Conservation (phyloP, 1,140 invertebrate genomes). For the Aphidius gifuensis region DNA sequence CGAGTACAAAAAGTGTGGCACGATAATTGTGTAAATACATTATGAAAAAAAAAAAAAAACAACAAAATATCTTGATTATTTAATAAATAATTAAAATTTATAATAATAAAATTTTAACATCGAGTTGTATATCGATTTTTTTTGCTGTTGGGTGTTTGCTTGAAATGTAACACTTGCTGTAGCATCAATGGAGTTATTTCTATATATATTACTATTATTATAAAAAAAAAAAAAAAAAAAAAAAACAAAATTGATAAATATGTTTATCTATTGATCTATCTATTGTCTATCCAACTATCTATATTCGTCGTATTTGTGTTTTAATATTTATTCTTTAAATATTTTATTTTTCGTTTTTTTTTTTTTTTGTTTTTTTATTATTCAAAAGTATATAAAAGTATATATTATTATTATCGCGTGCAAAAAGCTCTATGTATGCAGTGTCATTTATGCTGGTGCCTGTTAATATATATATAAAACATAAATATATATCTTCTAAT, state of each 20-base stretch:
- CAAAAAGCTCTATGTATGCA: conserved; percentile 49
- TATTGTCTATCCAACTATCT: no score
- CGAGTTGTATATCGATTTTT: background rate
- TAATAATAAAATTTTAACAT: no score
- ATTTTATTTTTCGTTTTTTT: no score
- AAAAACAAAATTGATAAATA: conserved; percentile 9
- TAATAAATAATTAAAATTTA: no score
- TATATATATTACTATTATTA: conserved; percentile 1
- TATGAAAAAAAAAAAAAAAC: no score
- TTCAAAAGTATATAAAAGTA: conserved; percentile 5
- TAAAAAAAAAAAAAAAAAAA: conserved; percentile 7
- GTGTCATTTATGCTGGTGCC: conserved; percentile 47
- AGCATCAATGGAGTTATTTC: conserved; percentile 10
- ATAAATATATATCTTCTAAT: conserved; percentile 20
- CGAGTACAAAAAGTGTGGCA: no score
- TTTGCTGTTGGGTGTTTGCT: conserved; percentile 28
- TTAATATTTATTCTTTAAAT: conserved; percentile 34
- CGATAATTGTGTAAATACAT: no score
- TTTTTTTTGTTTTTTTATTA: conserved; percentile 15
- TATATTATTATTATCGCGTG: conserved; percentile 24
- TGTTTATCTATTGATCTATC: conserved; percentile 5
- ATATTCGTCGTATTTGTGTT: background rate
- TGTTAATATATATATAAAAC: conserved; percentile 31
- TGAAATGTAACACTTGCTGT: conserved; percentile 25
- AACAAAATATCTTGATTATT: no score